Evolutionary conservation across 2,113 vertebrate species (phyloP), one percentile per base, ranked within the genome.

Genomic region (Cavia porcellus): DNA sequence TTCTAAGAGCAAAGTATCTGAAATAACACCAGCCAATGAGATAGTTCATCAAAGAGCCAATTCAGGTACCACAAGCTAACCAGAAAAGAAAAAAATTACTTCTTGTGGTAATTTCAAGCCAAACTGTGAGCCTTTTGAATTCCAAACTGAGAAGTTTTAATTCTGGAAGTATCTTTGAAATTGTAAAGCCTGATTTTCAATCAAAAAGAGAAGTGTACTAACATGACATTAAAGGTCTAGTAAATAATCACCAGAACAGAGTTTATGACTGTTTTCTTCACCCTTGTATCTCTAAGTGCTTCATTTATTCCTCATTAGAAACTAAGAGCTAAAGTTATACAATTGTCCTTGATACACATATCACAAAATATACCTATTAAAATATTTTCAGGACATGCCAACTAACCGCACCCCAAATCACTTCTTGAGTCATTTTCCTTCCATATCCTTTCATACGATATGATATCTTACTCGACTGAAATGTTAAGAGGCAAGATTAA

Each of bases 281-380:
- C 9, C 24, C 12, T 52, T 57, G 62, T 50, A 38, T 35, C 32
- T 88, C 55, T 24, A 45, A 45, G 9, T 45, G 13, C 15, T 83
- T 22, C 22, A 42, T 59, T 81, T 62, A 38, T 75, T 61, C 13
- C 47, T 84, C 1, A 72, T 86, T 79, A 32, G 8, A 62, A 42
- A 84, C 14, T 59, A 68, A 3, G 13, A 90, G 28, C 28, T 68
- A 42, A 96, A 72, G 90, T 89, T 80, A 89, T 80, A 25, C 74
- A 61, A 94, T 81, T 92, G 38, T 57, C 57, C 11, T 94, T 84
- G 72, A 80, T 57, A 15, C 59, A 80, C 47, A 30, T 62, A 91
- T 59, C 91, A 96, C 52, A 86, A 96, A 95, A 66, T 17, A 87
- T 3, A 81, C 35, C 28, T 95, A 50, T 92, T 91, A 94, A 95